Evolutionary conservation across 2,797 vertebrate species (phyloP), one percentile per base, ranked within the genome.

Genomic region (Muscicapa comitata): DNA sequence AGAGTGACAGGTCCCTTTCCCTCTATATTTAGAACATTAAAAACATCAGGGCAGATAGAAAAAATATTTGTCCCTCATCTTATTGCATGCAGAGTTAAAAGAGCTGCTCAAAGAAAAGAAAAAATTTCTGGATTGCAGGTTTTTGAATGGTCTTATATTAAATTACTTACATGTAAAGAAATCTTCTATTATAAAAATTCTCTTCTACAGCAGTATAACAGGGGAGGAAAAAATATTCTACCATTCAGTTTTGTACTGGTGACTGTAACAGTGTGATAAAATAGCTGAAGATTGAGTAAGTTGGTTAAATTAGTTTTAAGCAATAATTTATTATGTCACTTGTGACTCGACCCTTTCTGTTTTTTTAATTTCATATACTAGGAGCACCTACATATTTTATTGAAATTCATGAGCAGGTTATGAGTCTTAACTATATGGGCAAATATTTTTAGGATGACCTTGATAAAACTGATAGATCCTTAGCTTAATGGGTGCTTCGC

Each of bases 201-300:
- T 42, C 10, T 81, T 86, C 19, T 53, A 13, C 1, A 0, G 0
- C 11, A 47, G 13, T 17, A 4, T 33, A 63, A 65, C 0, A 71
- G 8, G 5, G 17, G 21, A 72, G 25, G 16, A 66, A 79, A 57
- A 79, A 40, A 15, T 37, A 63, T 10, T 68, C 28, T 53, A 4
- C 6, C 9, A 14, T 38, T 71, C 31, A 40, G 7, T 92, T 91
- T 88, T 38, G 2, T 10, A 10, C 37, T 63, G 6, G 28, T 89
- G 43, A 53, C 40, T 72, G 19, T 74, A 77, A 66, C 3, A 42
- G 31, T 65, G 2, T 70, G 35, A 10, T 45, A 67, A 31, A 79
- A 63, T 14, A n/a, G 19, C 16, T 81, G n/a, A 73, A 88, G 47
- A 25, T 40, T 33, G 35, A 47, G 14, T 33, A 2, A 1, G 20